A percentile compares a stretch with the other conserved stretches of the same genome.
Evolutionary conservation across 2,113 vertebrate genomes (phyloP).

Genomic region (Arenaria interpres): DNA sequence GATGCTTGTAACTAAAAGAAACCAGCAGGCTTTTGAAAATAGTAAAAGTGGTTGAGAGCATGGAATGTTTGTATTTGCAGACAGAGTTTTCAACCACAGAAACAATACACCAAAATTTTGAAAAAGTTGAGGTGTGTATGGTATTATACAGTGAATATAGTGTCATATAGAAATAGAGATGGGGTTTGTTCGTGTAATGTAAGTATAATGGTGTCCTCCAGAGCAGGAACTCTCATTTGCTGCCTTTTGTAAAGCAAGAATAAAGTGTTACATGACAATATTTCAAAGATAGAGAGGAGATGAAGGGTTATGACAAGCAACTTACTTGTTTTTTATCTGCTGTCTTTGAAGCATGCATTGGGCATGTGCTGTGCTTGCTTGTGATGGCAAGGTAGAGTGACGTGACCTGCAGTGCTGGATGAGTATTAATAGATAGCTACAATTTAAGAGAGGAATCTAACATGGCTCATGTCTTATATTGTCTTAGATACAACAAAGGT

Average conservation of each 20-base stretch:
- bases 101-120: background rate
- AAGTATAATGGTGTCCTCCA: background rate
- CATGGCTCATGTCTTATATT: background rate
- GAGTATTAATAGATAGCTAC: background rate
- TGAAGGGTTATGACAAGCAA: background rate
- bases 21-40: background rate
- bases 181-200: background rate
- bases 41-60: background rate
- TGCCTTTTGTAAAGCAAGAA: background rate
- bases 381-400: background rate
- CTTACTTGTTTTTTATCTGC: background rate
- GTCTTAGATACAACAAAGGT: background rate
- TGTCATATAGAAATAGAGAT: background rate
- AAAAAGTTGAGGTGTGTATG: background rate
- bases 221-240: background rate
- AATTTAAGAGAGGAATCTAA: background rate
- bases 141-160: background rate
- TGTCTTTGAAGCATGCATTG: background rate
- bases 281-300: background rate
- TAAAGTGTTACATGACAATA: background rate
- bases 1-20: background rate
- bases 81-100: background rate
- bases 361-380: background rate
- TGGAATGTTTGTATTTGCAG: background rate
- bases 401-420: background rate